Percentiles rank a stretch among this genome's conserved stretches.
phyloP scores from a whole-genome alignment of 2,888 invertebrate species.

The Noctua fimbriata region DNA sequence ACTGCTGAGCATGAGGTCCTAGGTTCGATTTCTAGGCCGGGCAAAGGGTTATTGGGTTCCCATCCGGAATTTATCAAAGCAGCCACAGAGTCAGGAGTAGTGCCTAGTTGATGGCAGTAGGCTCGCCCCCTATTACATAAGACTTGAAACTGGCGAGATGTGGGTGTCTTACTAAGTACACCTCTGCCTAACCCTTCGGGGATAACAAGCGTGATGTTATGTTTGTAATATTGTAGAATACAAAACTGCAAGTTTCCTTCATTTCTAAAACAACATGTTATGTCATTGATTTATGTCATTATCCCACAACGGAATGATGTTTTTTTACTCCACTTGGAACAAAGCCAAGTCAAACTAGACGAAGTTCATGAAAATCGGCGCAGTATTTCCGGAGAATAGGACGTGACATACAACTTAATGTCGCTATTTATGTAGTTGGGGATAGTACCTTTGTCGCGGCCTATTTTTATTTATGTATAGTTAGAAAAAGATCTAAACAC shows the following conservation, averaged over 20 bases:
- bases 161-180: neutral
- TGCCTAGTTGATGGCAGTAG: neutral
- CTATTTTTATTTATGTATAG: constrained; percentile 7
- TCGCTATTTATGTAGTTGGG: constrained; percentile 32
- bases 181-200: neutral
- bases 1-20: neutral
- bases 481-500: too few species aligned
- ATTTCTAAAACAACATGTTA: constrained; percentile 30
- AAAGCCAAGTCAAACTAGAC: constrained; percentile 38
- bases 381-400: constrained; percentile 45
- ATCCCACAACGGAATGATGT: constrained; percentile 35
- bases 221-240: neutral
- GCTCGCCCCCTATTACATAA: neutral
- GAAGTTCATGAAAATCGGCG: constrained; percentile 49
- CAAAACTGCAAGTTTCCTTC: neutral
- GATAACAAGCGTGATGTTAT: neutral
- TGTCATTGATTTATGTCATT: constrained; percentile 42
- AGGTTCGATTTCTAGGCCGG: neutral
- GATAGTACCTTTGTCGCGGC: constrained; percentile 2
- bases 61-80: neutral
- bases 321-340: constrained; percentile 50
- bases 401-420: constrained; percentile 45
- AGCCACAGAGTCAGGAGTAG: neutral
- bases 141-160: neutral
- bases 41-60: neutral